These are phyloP conservation scores for Bufo gargarizans DNA, from an alignment of 2,113 vertebrate species.

Conservation along the genomic window DNA sequence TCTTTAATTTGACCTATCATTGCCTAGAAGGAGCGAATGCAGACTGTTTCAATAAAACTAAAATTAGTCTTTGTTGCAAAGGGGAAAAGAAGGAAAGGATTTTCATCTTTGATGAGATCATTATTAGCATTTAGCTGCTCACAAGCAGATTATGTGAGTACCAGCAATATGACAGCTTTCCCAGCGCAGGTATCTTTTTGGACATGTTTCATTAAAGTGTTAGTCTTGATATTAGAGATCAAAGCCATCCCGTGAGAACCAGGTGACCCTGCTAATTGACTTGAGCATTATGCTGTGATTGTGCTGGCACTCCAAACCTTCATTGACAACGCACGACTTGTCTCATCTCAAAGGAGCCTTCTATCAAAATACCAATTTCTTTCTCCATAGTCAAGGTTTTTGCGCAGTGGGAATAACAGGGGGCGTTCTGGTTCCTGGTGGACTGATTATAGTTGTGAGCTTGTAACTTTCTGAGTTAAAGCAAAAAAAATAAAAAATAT, in stretches of 20 bases:
- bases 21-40: not conserved
- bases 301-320: conserved; percentile 68
- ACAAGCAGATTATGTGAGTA: conserved; percentile 67
- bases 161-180: conserved; percentile 68
- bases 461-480: conserved; percentile 70
- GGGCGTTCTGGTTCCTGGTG: conserved; percentile 69
- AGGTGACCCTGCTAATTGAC: conserved; percentile 74
- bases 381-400: conserved; percentile 68
- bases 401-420: conserved; percentile 65
- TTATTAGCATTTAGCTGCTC: conserved; percentile 67
- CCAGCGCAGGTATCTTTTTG: conserved; percentile 66
- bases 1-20: not conserved
- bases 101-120: conserved; percentile 68
- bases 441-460: conserved; percentile 75
- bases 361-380: conserved; percentile 75
- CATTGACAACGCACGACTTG: conserved; percentile 68
- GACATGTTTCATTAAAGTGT: conserved; percentile 72
- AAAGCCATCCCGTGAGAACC: conserved; percentile 70
- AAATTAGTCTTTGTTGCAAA: not conserved
- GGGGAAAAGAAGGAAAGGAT: conserved; percentile 18
- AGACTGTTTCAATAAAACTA: not conserved
- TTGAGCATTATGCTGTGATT: conserved; percentile 69
- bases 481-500: conserved; percentile 68
- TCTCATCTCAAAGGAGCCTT: conserved; percentile 68
- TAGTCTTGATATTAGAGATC: conserved; percentile 72